phyloP scores from a whole-genome alignment of 2,888 invertebrate genomes.

The Blomia tropicalis region DNA sequence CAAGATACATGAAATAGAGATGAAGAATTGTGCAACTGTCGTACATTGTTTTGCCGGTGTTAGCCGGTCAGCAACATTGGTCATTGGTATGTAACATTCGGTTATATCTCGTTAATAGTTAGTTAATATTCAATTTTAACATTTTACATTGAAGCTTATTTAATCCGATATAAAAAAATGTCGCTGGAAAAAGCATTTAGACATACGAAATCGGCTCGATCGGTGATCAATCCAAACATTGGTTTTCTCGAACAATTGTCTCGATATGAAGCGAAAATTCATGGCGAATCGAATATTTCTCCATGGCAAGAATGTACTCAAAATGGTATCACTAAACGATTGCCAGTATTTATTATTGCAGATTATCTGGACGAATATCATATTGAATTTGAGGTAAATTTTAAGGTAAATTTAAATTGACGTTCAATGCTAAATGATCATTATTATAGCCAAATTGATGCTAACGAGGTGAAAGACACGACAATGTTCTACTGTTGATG shows the following conservation, averaged over 20 bases:
- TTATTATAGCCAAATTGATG: too few species aligned
- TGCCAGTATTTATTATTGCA: not conserved
- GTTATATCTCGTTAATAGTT: too few species aligned
- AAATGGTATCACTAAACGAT: not conserved
- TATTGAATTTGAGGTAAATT: too few species aligned
- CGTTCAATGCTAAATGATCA: too few species aligned
- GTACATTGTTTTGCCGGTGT: not conserved
- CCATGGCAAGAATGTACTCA: not conserved
- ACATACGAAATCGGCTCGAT: not conserved
- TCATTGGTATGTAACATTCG: not conserved
- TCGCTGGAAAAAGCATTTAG: not conserved
- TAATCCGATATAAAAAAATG: not conserved
- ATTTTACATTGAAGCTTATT: not conserved
- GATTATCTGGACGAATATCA: too few species aligned
- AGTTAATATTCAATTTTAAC: not conserved
- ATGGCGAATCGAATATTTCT: too few species aligned
- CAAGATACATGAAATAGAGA: not conserved
- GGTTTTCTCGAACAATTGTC: not conserved
- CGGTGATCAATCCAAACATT: not conserved
- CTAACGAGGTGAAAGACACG: too few species aligned
- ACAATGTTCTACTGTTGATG: too few species aligned
- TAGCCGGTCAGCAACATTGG: not conserved
- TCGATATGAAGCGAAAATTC: not conserved
- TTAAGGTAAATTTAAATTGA: too few species aligned
- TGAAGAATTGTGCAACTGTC: not conserved